Conservation (phyloP, 2,113 vertebrate species). For the Syngnathus floridae region DNA sequence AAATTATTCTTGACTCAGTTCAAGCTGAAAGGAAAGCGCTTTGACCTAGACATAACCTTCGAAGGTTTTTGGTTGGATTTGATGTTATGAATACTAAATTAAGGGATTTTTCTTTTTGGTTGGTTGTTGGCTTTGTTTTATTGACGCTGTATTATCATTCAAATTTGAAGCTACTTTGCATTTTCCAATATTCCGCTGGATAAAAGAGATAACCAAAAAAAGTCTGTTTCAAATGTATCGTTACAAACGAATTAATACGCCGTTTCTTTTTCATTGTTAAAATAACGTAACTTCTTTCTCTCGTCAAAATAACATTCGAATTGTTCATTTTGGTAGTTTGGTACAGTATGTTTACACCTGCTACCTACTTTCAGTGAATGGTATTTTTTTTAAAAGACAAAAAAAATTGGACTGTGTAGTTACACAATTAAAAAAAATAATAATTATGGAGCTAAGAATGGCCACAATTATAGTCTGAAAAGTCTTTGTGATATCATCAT, state of each 20-base stretch:
- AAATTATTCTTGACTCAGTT: constrained; percentile 60
- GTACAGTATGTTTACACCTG: background rate
- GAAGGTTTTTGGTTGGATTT: constrained; percentile 35
- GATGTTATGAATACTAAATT: constrained; percentile 53
- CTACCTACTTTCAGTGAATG: background rate
- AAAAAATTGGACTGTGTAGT: no score
- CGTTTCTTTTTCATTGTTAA: background rate
- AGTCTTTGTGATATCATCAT: constrained; percentile 27
- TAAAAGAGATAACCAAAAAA: background rate
- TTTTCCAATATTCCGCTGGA: background rate
- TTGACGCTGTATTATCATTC: constrained; percentile 23
- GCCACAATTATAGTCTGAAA: background rate
- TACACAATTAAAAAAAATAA: no score
- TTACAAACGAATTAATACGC: background rate
- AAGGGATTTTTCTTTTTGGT: constrained; percentile 24
- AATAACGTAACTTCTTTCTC: background rate
- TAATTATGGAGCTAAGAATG: background rate
- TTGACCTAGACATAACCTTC: constrained; percentile 53
- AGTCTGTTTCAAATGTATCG: background rate
- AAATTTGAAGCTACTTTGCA: constrained; percentile 6
- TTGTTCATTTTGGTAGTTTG: background rate
- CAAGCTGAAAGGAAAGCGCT: constrained; percentile 48
- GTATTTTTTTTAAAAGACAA: background rate
- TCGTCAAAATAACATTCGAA: background rate
- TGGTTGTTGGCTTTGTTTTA: constrained; percentile 31